Evolutionary conservation across 2,888 invertebrate genomes (phyloP), one percentile per base, ranked within the genome.

Genomic region (Amphipoea oculea): DNA sequence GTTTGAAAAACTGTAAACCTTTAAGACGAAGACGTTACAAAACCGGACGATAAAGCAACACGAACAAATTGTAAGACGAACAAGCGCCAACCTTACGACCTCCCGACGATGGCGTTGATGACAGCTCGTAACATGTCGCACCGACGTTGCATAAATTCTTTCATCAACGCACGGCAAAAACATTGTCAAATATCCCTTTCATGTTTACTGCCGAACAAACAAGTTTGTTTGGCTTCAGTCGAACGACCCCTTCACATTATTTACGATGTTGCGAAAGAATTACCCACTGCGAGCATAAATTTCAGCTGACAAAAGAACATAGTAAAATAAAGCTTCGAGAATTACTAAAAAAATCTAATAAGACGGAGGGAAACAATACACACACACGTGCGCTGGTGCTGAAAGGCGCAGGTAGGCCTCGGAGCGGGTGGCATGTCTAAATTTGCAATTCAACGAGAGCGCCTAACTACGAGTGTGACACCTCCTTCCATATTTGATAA

Each of bases 361-460:
- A 76, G 68, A 77, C 36, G 76, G 48, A 77, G 70, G 54, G 62
- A 87, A 81, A 82, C 78, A 84, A 83, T 68, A 78, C 65, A 67
- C 36, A 54, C 29, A 51, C 36, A 60, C 57, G 66, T 36, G 51
- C 63, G 51, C 74, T 74, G 75, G 70, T 78, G 71, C 76, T 87
- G 17, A 42, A 81, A 83, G 83, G 74, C 45, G 79, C 2, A 57
- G 54, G 57, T 17, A 76, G 85, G 74, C 76, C 74, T 51, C 40
- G 4, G 29, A 42, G 78, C 68, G 45, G 83, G 82, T 73, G 91
- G 91, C 94, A 94, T 93, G 94, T 94, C 93, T 94, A 94, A 94
- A 95, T 95, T 95, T 94, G 94, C 94, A 93, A 94, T 94, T 94
- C 94, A 90, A 93, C 89, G 73, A 76, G 79, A 60, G 88, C 89